A percentile compares a stretch with the other conserved stretches of the same genome.
phyloP scores from a whole-genome alignment of 1,140 invertebrate species.

The Drosophila paulistorum region DNA sequence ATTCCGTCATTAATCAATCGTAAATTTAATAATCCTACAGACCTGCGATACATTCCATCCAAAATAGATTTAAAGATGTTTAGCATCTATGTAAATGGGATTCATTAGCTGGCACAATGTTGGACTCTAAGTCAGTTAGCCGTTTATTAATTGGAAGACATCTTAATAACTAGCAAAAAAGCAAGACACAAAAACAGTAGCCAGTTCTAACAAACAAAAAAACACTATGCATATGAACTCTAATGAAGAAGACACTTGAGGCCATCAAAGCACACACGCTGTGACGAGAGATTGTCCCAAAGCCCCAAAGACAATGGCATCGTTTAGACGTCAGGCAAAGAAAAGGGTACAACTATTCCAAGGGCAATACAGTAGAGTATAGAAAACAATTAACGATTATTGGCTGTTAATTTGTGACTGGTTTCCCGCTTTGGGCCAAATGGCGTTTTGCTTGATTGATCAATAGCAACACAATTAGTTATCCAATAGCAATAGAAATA shows the following conservation, averaged over 20 bases:
- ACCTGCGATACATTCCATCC: conserved; percentile 35
- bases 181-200: conserved; percentile 12
- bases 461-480: conserved; percentile 49
- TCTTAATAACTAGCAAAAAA: conserved; percentile 22
- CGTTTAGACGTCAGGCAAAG: conserved; percentile 33
- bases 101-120: conserved; percentile 69
- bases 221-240: conserved; percentile 27
- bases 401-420: conserved; percentile 58
- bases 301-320: conserved; percentile 60
- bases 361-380: conserved; percentile 24
- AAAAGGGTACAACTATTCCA: conserved; percentile 43
- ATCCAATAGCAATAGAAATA: conserved; percentile 30
- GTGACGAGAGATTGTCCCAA: conserved; percentile 22
- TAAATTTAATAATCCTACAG: neutral
- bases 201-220: conserved; percentile 44
- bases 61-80: neutral
- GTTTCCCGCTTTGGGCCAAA: conserved; percentile 69
- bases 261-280: conserved; percentile 62
- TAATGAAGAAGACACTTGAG: conserved; percentile 64
- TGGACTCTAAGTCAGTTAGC: conserved; percentile 65
- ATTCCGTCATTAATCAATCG: neutral
- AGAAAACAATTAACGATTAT: conserved; percentile 75
- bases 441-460: conserved; percentile 72
- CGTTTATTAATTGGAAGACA: conserved; percentile 66
- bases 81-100: conserved; percentile 48